A percentile compares a stretch with the other conserved stretches of the same genome.
phyloP scores from a whole-genome alignment of 1,140 invertebrate genomes.

The Antheraea pernyi region DNA sequence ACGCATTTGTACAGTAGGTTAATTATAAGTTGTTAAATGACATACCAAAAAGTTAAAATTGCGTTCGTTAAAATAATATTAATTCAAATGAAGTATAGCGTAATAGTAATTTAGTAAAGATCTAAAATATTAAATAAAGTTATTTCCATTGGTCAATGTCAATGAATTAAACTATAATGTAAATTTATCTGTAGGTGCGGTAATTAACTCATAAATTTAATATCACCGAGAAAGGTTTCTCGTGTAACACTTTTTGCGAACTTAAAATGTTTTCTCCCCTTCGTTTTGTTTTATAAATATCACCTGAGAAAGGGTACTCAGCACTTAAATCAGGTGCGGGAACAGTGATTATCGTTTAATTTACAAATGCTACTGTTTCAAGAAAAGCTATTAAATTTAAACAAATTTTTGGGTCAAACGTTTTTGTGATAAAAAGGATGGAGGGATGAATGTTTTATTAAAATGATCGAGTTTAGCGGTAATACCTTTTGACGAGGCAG shows the following conservation, averaged over 20 bases:
- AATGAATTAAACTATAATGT: too few species aligned
- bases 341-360: constrained; percentile 43
- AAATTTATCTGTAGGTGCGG: too few species aligned
- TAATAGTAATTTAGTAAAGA: too few species aligned
- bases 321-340: constrained; percentile 42
- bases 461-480: constrained; percentile 17
- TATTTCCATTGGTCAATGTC: too few species aligned
- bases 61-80: too few species aligned
- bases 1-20: too few species aligned
- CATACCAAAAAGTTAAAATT: too few species aligned
- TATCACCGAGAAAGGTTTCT: background rate
- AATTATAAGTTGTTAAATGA: too few species aligned
- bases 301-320: constrained; percentile 30
- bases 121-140: too few species aligned
- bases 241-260: background rate
- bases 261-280: background rate
- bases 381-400: constrained; percentile 35
- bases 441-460: constrained; percentile 34
- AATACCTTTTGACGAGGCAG: constrained; percentile 27
- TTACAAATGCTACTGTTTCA: constrained; percentile 25
- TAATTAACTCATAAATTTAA: background rate
- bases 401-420: constrained; percentile 34
- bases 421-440: constrained; percentile 31
- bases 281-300: background rate
- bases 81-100: too few species aligned